Percentiles rank a stretch among this genome's conserved stretches.
Conservation (phyloP, 23 tunicate species). For the Botrylloides violaceus region DNA sequence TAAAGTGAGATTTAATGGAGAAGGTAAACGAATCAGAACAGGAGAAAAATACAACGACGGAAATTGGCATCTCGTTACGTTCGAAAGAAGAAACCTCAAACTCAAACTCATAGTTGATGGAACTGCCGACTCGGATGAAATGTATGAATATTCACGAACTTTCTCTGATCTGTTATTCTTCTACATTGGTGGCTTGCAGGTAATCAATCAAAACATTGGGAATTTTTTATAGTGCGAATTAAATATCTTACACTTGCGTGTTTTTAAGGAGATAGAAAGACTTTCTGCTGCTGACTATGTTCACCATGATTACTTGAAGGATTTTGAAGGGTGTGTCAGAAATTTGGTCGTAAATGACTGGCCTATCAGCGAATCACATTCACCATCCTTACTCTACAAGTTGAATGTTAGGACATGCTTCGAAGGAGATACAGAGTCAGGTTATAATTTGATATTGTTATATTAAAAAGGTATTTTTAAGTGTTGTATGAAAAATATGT, state of each 20-base stretch:
- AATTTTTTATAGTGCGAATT: too few species aligned
- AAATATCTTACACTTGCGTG: too few species aligned
- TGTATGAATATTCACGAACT: constrained; percentile 23
- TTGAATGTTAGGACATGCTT: constrained; percentile 15
- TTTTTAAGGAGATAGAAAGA: background rate
- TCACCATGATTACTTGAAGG: constrained; percentile 25
- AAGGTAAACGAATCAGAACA: constrained; percentile 34
- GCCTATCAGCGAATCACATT: constrained; percentile 4
- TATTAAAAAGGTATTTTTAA: background rate
- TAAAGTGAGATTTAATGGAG: constrained; percentile 43
- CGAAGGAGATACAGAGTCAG: constrained; percentile 2
- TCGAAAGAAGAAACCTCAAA: constrained; percentile 46
- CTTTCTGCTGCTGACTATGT: background rate
- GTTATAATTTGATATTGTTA: background rate
- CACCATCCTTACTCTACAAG: background rate
- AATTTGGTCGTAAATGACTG: constrained; percentile 28
- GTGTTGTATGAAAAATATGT: too few species aligned
- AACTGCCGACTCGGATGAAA: constrained; percentile 16
- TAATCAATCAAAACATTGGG: constrained; percentile 25
- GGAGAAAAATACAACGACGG: constrained; percentile 36
- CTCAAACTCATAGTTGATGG: constrained; percentile 60
- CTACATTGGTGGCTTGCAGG: constrained; percentile 77
- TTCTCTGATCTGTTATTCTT: constrained; percentile 50
- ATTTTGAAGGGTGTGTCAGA: constrained; percentile 65
- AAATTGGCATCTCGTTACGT: constrained; percentile 57